Evolutionary conservation across 2,113 vertebrate species (phyloP), one percentile per base, ranked within the genome.

Genomic region (Poecilia latipinna): DNA sequence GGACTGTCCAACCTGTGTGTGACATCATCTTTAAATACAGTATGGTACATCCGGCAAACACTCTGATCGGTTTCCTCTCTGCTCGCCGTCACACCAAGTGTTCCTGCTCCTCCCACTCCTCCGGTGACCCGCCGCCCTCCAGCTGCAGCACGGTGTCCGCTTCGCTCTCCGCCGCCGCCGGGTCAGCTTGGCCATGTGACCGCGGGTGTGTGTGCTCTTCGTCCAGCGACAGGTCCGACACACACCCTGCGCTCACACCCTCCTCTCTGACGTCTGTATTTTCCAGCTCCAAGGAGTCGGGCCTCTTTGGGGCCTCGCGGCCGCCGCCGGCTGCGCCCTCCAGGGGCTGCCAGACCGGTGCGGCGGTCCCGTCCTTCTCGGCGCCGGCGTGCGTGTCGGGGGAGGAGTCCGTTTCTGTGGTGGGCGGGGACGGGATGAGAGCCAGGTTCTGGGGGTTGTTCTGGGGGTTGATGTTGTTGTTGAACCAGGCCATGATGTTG

Each of bases 401-500:
- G 75, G 92, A 92, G 48, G 91, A 91, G 75, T 92, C 91, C 0
- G 86, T 89, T 31, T 92, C 91, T 28, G 91, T 90, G 75, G 92
- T 92, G 76, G 92, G 87, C 0, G 91, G 90, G n/a, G 91, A 93
- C 26, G 92, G 91, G 76, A 92, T 88, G 77, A 92, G 89, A 29
- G 91, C 91, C 65, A 93, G 83, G 82, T 90, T 92, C 82, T 92
- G 89, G 0, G 93, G 92, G 82, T 92, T 93, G 87, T 92, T 93
- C 81, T 93, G 91, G 28, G 91, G 90, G 83, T 90, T 92, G 39
- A 93, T 93, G 87, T 93, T 93, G 84, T 89, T 90, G 88, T 91
- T 93, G 48, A 93, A 93, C 92, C 92, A 93, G 90, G 91, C 92
- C 92, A 93, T 93, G 86, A 93, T 93, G 91, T 93, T 93, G 89